Evolutionary conservation across 1,140 invertebrate species (phyloP).

Genomic region (Physella acuta): DNA sequence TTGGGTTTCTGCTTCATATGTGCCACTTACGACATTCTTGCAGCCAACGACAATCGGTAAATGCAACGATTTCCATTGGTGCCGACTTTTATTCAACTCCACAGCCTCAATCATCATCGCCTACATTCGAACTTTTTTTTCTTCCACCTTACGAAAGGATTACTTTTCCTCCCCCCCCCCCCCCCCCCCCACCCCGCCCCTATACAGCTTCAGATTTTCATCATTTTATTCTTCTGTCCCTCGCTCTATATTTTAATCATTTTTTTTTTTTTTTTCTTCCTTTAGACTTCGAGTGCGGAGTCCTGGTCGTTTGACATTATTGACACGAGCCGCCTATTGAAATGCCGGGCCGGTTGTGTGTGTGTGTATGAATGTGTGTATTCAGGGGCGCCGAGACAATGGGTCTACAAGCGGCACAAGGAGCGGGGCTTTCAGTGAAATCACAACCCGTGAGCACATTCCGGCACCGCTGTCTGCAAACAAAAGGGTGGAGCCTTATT

Average conservation of each 20-base stretch:
- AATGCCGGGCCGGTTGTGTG: background rate
- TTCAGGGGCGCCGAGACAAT: background rate
- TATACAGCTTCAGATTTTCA: background rate
- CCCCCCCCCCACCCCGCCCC: too few relatives aligned
- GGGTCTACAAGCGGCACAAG: background rate
- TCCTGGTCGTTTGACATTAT: conserved; percentile 18
- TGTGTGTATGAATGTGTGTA: conserved; percentile 1
- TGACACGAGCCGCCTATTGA: conserved; percentile 6
- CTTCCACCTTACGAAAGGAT: too few relatives aligned
- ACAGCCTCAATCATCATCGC: too few relatives aligned
- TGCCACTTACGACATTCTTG: too few relatives aligned
- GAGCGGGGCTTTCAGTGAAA: conserved; percentile 14
- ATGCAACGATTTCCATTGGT: too few relatives aligned
- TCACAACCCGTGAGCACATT: conserved; percentile 12
- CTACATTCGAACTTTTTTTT: too few relatives aligned
- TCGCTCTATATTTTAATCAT: background rate
- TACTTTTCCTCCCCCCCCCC: too few relatives aligned
- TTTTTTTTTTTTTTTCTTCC: background rate
- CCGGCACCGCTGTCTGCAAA: conserved; percentile 2
- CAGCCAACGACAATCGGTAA: too few relatives aligned
- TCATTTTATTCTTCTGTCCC: background rate
- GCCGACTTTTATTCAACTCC: too few relatives aligned
- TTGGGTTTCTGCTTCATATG: too few relatives aligned
- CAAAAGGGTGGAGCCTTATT: too few relatives aligned
- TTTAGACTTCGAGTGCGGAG: background rate